phyloP scores from a whole-genome alignment of 2,113 vertebrate genomes.

The Salminus brasiliensis region DNA sequence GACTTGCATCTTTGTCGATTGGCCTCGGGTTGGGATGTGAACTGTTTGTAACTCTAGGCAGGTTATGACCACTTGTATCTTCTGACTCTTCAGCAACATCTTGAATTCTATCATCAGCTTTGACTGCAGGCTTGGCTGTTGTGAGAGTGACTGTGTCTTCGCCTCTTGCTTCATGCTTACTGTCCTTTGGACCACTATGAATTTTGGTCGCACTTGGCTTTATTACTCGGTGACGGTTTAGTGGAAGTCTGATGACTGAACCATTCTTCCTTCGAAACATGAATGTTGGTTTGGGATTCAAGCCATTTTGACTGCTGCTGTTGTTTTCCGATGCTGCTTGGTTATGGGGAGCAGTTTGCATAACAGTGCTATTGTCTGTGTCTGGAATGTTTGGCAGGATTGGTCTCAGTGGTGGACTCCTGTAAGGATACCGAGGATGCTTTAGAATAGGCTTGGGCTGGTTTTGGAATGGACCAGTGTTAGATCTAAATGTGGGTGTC shows the following conservation, averaged over 20 bases:
- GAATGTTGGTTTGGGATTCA: not conserved
- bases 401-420: constrained; percentile 24
- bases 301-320: not conserved
- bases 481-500: not conserved
- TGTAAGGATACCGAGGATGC: constrained; percentile 39
- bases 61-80: not conserved
- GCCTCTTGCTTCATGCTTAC: not conserved
- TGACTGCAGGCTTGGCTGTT: not conserved
- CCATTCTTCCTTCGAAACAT: not conserved
- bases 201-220: not conserved
- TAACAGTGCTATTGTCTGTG: not conserved
- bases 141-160: not conserved
- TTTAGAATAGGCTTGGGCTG: constrained; percentile 42
- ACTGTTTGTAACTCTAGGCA: not conserved
- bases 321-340: not conserved
- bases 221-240: not conserved
- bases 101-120: not conserved
- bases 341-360: not conserved
- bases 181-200: not conserved
- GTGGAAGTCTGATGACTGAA: not conserved
- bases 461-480: constrained; percentile 49
- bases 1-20: not conserved
- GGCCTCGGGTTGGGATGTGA: constrained; percentile 5
- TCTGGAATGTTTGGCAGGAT: not conserved
- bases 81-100: not conserved